These are phyloP conservation scores for Eueremaeus valkanovi DNA, from an alignment of 2,888 invertebrate species.

Conservation along the genomic window DNA sequence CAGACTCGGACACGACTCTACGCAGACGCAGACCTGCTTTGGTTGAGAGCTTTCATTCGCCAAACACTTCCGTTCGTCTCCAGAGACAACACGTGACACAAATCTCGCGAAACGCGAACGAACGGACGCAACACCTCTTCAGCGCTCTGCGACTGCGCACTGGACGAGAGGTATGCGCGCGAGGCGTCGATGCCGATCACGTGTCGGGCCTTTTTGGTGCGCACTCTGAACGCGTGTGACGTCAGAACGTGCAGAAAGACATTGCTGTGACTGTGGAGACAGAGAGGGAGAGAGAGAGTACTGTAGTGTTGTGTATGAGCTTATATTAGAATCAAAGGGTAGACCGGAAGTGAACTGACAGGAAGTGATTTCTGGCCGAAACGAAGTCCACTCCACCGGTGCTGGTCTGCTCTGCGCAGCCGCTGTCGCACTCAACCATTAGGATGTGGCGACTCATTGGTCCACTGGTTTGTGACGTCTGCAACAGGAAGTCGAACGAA, in stretches of 20 bases:
- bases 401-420: constrained; percentile 10
- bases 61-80: constrained; percentile 45
- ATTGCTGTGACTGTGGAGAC: constrained; percentile 11
- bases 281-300: neutral
- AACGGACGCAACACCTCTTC: constrained; percentile 42
- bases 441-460: constrained; percentile 10
- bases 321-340: too few relatives aligned
- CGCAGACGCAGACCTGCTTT: constrained; percentile 8
- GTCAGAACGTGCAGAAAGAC: constrained; percentile 31
- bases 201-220: constrained; percentile 17
- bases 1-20: too few relatives aligned
- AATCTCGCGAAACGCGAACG: constrained; percentile 41
- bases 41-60: constrained; percentile 8
- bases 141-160: neutral
- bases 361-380: constrained; percentile 31
- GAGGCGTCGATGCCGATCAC: constrained; percentile 28
- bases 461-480: neutral
- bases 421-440: neutral
- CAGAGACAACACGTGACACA: constrained; percentile 43
- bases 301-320: neutral
- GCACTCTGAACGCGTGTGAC: neutral
- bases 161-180: neutral
- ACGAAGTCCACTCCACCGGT: constrained; percentile 30
- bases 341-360: constrained; percentile 28
- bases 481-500: constrained; percentile 32